Evolutionary conservation across 2,888 invertebrate genomes (phyloP).

Genomic region (Limnephilus marmoratus): DNA sequence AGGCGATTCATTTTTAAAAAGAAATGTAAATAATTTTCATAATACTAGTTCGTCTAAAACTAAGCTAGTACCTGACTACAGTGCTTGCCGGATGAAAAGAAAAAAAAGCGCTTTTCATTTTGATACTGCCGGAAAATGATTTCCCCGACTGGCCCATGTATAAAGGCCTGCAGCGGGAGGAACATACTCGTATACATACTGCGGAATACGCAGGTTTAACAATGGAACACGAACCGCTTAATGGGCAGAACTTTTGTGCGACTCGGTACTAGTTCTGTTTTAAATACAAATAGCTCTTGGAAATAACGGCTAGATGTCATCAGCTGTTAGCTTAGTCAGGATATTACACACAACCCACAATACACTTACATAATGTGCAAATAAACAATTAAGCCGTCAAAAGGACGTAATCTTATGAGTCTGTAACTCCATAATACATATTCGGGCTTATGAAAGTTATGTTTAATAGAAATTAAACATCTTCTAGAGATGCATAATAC

Average conservation of each 20-base stretch:
- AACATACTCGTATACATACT: neutral
- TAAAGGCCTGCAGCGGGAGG: constrained; percentile 31
- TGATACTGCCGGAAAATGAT: constrained; percentile 6
- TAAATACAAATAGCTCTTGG: too few species aligned
- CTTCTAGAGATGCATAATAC: too few species aligned
- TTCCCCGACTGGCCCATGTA: constrained; percentile 14
- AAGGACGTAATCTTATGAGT: too few species aligned
- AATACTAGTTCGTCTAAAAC: neutral
- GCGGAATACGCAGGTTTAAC: constrained; percentile 34
- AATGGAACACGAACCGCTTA: constrained; percentile 54
- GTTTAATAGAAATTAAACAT: too few species aligned
- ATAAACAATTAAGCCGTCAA: too few species aligned
- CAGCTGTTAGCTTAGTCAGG: too few species aligned
- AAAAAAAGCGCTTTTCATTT: constrained; percentile 19
- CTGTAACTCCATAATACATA: too few species aligned
- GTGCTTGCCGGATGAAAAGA: neutral
- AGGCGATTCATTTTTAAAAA: neutral
- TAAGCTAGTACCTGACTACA: neutral
- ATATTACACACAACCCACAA: too few species aligned
- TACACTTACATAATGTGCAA: too few species aligned
- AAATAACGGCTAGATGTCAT: too few species aligned
- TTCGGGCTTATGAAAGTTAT: too few species aligned
- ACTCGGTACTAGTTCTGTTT: neutral
- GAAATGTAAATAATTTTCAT: neutral
- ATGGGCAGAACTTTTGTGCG: constrained; percentile 51